Base-by-base conservation (phyloP, 1,140 invertebrate genomes). In the Meloidogyne floridensis region DNA sequence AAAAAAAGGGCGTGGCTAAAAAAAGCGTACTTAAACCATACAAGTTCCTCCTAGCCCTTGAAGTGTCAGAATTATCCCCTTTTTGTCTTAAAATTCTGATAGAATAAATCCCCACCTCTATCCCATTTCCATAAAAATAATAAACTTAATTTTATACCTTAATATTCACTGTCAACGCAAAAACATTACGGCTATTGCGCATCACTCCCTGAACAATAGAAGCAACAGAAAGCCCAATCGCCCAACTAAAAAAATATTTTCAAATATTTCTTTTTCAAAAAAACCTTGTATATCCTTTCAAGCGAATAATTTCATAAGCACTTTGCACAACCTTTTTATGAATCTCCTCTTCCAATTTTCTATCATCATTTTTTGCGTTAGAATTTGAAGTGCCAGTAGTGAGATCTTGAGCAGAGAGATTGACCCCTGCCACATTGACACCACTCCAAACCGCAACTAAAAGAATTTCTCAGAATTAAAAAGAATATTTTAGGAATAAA, bases 401-500 rank as follows among this genome's bases (percentile, higher is more conserved):
- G 7, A 93, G 93, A 88, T 95, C 93, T 9, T 96, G 85, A 85
- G 95, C 94, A 78, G 93, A 92, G 47, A 96, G 91, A 10, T 93
- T 92, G 4, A 96, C 94, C 10, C 95, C 95, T 51, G 95, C 95
- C 11, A 97, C 93, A 90, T 96, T 96, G 2, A 96, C 94, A 15
- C 94, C 94, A 10, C 95, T 95, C 95, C 95, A 97, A 0, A 96
- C 94, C 9, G 95, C 94, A 84, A 96, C 95, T 95, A 56, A 81
- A 72, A 54, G 32, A 47, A 20, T 53, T 80, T 65, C 71, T n/a
- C 84, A 53, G 84, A 81, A 81, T 42, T 32, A 53, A 9, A 84
- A 84, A 86, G 15, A 43, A 10, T 32, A 32, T 32, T 32, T 32
- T 32, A 32, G 32, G 32, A 32, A 32, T 32, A 32, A 32, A 32